Evolutionary conservation across 2,113 vertebrate species (phyloP).

Genomic region (Columba livia): DNA sequence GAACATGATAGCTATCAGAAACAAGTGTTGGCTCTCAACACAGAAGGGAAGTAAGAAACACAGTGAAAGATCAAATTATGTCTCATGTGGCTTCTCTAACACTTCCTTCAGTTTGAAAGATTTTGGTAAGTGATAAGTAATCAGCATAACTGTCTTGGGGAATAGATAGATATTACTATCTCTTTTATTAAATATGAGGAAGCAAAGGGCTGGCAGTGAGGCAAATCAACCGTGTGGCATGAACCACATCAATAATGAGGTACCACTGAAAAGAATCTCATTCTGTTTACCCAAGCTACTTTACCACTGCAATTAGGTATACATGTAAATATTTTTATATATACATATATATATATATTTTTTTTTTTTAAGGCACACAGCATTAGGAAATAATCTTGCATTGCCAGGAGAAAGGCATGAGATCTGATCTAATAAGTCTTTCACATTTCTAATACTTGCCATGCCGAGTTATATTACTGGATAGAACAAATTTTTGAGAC

Average conservation of each 20-base stretch:
- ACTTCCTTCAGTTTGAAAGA: slow-evolving; percentile 22
- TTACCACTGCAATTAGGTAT: not conserved
- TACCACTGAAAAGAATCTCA: not conserved
- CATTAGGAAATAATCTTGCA: not conserved
- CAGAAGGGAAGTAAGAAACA: slow-evolving; percentile 18
- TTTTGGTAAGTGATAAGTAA: slow-evolving; percentile 40
- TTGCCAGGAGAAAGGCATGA: not conserved
- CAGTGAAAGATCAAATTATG: slow-evolving; percentile 12
- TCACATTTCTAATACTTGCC: not conserved
- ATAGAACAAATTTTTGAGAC: not conserved
- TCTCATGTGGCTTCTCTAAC: not conserved
- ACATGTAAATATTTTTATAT: no score
- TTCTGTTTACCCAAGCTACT: not conserved
- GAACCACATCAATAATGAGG: not conserved
- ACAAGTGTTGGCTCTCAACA: not conserved
- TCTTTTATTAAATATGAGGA: not conserved
- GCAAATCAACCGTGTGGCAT: not conserved
- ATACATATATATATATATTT: no score
- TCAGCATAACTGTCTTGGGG: slow-evolving; percentile 1
- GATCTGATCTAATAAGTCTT: not conserved
- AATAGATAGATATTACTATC: not conserved
- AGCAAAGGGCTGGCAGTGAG: not conserved
- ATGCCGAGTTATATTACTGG: not conserved
- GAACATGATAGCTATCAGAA: slow-evolving; percentile 57
- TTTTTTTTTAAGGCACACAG: not conserved